phyloP scores from a whole-genome alignment of 2,113 vertebrate species.

The Phaethon lepturus region DNA sequence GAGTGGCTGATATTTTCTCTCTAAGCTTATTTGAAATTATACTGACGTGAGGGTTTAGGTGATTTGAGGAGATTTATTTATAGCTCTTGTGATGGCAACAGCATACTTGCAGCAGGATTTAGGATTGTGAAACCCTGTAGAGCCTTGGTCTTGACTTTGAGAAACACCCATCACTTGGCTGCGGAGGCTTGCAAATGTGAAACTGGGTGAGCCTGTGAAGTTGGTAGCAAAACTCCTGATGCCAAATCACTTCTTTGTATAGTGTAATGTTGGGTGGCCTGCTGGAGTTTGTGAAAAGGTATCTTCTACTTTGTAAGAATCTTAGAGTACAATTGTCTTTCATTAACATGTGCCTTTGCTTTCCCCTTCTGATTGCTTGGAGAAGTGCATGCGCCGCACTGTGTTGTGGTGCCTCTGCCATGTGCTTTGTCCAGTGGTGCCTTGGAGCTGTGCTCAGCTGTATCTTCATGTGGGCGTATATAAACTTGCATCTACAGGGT shows the following conservation, averaged over 20 bases:
- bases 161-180: neutral
- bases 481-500: neutral
- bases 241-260: neutral
- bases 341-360: fast-evolving
- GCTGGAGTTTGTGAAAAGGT: neutral
- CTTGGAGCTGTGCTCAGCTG: neutral
- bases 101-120: neutral
- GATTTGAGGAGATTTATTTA: neutral
- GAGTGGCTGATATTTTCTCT: neutral
- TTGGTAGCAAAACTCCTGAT: neutral
- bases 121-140: neutral
- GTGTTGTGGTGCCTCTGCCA: neutral
- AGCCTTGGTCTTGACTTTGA: neutral
- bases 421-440: neutral
- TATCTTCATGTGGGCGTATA: neutral
- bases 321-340: neutral
- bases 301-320: neutral
- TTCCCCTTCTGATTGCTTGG: neutral
- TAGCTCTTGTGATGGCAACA: neutral
- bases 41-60: neutral
- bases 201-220: neutral
- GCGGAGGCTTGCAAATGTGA: neutral
- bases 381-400: neutral
- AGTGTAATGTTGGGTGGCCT: neutral
- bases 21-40: neutral